Conservation (phyloP, 92 coral and sea anemone genomes). For the Siderastrea siderea region DNA sequence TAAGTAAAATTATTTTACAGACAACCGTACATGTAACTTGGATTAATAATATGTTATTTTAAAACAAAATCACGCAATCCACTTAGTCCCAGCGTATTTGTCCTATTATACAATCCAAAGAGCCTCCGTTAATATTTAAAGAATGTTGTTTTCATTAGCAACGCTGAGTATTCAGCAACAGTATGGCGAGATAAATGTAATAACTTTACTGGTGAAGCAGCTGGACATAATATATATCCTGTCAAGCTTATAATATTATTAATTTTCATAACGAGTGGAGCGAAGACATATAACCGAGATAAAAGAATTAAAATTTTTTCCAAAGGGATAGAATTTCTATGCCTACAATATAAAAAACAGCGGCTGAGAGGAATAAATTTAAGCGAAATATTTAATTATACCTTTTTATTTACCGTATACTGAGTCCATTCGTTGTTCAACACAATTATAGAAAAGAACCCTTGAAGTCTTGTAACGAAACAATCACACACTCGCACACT, state of each 20-base stretch:
- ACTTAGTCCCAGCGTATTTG: background rate
- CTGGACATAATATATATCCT: background rate
- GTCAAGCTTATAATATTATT: background rate
- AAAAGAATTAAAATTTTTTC: background rate
- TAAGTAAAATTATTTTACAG: background rate
- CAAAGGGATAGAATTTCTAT: background rate
- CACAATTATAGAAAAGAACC: background rate
- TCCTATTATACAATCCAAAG: background rate
- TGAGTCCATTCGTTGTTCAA: background rate
- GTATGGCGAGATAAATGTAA: background rate
- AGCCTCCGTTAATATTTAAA: background rate
- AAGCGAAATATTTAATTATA: background rate
- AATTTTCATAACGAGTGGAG: background rate
- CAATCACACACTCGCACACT: background rate
- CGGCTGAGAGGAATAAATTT: background rate
- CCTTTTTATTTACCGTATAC: background rate
- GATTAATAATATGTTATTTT: background rate
- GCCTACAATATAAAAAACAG: slow-evolving; percentile 3
- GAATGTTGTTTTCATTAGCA: background rate
- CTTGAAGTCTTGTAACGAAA: slow-evolving; percentile 1
- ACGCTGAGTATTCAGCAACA: background rate
- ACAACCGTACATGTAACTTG: background rate
- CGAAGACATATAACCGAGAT: background rate
- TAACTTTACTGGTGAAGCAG: background rate
- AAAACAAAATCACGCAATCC: background rate